Evolutionary conservation across 2,888 invertebrate genomes (phyloP).

Genomic region (Rhogogaster chlorosoma): DNA sequence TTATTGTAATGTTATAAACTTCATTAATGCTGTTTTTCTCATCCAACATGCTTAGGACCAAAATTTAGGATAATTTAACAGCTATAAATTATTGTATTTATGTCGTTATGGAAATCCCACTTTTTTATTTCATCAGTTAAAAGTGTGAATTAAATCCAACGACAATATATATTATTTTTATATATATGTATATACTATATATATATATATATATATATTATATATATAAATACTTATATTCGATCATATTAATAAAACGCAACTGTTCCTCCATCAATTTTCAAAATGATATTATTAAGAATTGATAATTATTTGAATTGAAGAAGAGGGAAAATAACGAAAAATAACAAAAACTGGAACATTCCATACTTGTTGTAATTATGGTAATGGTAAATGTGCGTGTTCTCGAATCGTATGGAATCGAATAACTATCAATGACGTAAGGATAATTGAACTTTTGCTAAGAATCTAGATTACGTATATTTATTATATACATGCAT

Average conservation of each 20-base stretch:
- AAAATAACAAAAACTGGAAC: neutral
- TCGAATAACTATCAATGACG: neutral
- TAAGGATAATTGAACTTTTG: neutral
- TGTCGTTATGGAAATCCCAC: neutral
- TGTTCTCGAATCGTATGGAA: neutral
- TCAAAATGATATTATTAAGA: neutral
- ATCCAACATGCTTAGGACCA: constrained; percentile 29
- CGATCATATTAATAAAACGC: neutral
- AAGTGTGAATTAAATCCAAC: neutral
- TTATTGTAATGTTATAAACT: neutral
- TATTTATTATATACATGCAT: neutral
- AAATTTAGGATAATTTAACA: constrained; percentile 30
- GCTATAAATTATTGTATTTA: neutral
- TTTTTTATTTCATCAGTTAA: neutral
- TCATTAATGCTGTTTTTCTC: neutral
- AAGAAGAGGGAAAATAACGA: neutral
- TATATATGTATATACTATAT: no score
- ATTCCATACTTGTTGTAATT: constrained; percentile 9
- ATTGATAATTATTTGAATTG: neutral
- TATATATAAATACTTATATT: neutral
- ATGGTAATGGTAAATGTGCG: neutral
- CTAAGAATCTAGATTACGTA: neutral
- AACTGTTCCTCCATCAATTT: neutral
- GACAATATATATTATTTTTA: neutral
- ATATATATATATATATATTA: neutral